Conservation (phyloP, 1,140 invertebrate genomes). For the Pseudomyrmex cubaensis region DNA sequence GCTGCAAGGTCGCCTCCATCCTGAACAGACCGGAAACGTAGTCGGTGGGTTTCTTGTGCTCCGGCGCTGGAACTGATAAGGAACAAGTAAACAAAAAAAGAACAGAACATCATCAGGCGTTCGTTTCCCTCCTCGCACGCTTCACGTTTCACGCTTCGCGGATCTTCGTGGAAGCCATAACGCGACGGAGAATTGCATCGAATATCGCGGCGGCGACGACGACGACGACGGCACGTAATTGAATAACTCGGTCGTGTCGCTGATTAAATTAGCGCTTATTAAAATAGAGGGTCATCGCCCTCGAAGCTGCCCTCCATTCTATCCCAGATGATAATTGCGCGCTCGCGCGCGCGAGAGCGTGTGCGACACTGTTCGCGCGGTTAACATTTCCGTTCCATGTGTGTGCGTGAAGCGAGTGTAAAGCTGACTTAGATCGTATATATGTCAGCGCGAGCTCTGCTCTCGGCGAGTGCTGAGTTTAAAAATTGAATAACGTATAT, state of each 20-base stretch:
- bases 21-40: constrained; percentile 93
- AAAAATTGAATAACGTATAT: constrained; percentile 40
- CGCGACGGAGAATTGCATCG: constrained; percentile 65
- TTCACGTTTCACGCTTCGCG: constrained; percentile 43
- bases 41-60: constrained; percentile 91
- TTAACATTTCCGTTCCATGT: neutral
- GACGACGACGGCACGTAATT: constrained; percentile 72
- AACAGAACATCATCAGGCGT: constrained; percentile 40
- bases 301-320: constrained; percentile 13
- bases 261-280: constrained; percentile 82
- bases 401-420: constrained; percentile 12
- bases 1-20: constrained; percentile 88
- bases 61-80: constrained; percentile 88
- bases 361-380: neutral
- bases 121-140: neutral
- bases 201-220: constrained; percentile 63
- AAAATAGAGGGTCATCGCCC: constrained; percentile 81
- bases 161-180: constrained; percentile 73
- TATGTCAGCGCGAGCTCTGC: constrained; percentile 30
- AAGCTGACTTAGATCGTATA: constrained; percentile 32
- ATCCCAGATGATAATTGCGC: constrained; percentile 52
- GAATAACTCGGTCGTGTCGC: constrained; percentile 78
- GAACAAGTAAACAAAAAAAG: constrained; percentile 56
- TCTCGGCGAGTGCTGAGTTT: neutral
- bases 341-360: neutral